A percentile compares a stretch with the other conserved stretches of the same genome.
These are phyloP conservation scores for Lathronympha strigana DNA, from an alignment of 2,888 invertebrate genomes.

Conservation along the genomic window DNA sequence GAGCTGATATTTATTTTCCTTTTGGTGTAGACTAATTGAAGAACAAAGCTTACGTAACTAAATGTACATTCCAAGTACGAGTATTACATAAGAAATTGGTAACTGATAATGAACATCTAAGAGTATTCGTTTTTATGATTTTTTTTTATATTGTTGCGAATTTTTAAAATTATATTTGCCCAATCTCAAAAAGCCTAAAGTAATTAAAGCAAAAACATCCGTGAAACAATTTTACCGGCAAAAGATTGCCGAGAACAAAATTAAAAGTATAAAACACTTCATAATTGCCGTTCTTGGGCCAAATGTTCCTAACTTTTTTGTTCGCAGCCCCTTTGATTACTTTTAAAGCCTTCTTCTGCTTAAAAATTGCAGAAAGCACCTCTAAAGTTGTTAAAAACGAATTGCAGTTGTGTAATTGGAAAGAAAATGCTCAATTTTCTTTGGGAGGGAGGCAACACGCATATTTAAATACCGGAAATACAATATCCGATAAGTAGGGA, in stretches of 20 bases:
- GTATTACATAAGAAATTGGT: too few species aligned
- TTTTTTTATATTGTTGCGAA: not conserved
- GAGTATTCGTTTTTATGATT: not conserved
- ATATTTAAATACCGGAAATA: slow-evolving; percentile 50
- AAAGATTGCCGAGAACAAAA: slow-evolving; percentile 66
- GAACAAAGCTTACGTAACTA: not conserved
- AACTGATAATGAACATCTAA: too few species aligned
- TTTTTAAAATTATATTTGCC: slow-evolving; percentile 14
- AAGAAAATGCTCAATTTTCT: slow-evolving; percentile 63
- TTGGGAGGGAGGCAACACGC: slow-evolving; percentile 62
- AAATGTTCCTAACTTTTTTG: slow-evolving; percentile 70
- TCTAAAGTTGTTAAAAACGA: slow-evolving; percentile 61
- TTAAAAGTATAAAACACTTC: slow-evolving; percentile 73
- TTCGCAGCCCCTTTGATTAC: slow-evolving; percentile 74
- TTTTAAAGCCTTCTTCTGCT: slow-evolving; percentile 72
- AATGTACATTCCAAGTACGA: not conserved
- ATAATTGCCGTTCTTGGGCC: slow-evolving; percentile 66
- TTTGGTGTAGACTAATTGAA: not conserved
- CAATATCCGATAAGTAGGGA: not conserved
- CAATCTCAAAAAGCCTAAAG: slow-evolving; percentile 27
- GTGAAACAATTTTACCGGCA: slow-evolving; percentile 47
- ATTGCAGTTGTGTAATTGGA: slow-evolving; percentile 72
- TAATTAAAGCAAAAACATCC: slow-evolving; percentile 47
- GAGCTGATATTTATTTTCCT: not conserved
- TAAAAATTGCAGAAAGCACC: slow-evolving; percentile 70